A percentile compares a stretch with the other conserved stretches of the same genome.
These are phyloP conservation scores for Vanessa tameamea DNA, from an alignment of 1,140 invertebrate genomes.

Conservation along the genomic window DNA sequence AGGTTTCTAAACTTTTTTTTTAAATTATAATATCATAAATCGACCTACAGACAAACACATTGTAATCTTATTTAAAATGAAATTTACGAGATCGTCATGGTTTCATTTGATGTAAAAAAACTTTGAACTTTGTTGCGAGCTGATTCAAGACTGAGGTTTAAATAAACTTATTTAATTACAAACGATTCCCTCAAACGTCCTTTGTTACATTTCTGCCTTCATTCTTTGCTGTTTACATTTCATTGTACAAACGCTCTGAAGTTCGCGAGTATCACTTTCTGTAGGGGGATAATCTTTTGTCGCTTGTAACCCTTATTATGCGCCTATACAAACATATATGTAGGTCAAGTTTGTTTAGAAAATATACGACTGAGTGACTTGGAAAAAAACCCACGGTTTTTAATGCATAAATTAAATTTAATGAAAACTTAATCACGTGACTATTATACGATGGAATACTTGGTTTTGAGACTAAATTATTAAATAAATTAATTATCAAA, in stretches of 20 bases:
- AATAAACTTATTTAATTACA: constrained; percentile 38
- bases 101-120: constrained; percentile 22
- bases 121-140: background rate
- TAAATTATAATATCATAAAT: no score
- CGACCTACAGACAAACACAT: no score
- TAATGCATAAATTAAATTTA: no score
- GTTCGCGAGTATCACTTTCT: background rate
- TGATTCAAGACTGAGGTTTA: constrained; percentile 21
- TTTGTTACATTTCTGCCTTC: constrained; percentile 15
- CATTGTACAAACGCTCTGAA: constrained; percentile 1
- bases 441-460: no score
- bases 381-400: no score
- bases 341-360: background rate
- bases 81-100: no score
- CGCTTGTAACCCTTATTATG: constrained; percentile 9
- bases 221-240: constrained; percentile 20
- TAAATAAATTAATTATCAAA: no score
- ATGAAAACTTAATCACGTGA: no score
- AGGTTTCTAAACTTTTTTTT: no score
- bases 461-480: no score
- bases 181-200: constrained; percentile 3
- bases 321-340: constrained; percentile 1
- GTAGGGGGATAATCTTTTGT: background rate
- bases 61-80: no score
- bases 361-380: no score